Conservation (phyloP, 2,888 invertebrate genomes). For the Drosophila mimetica region DNA sequence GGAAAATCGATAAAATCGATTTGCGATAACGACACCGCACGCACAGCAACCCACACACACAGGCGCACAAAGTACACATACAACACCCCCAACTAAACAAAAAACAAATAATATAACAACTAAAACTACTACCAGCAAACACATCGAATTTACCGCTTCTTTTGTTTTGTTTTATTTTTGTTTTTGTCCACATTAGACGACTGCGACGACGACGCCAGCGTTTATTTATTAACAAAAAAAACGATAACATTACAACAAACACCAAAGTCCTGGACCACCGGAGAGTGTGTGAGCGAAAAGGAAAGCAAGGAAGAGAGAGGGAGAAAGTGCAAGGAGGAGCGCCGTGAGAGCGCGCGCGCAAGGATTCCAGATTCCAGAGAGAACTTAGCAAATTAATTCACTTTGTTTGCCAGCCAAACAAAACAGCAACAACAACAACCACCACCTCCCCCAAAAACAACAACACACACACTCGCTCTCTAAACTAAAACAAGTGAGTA, state of each 20-base stretch:
- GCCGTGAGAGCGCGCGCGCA: slow-evolving; percentile 71
- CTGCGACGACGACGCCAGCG: slow-evolving; percentile 50
- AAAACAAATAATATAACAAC: neutral
- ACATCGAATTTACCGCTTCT: slow-evolving; percentile 49
- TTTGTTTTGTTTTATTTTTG: slow-evolving; percentile 55
- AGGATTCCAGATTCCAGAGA: slow-evolving; percentile 26
- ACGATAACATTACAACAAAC: slow-evolving; percentile 30
- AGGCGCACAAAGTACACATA: slow-evolving; percentile 13
- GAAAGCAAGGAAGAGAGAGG: slow-evolving; percentile 24
- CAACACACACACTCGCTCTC: slow-evolving; percentile 33
- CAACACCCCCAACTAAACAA: slow-evolving; percentile 14
- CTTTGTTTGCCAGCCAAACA: slow-evolving; percentile 43
- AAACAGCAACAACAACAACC: slow-evolving; percentile 31
- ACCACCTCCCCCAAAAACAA: slow-evolving; percentile 13
- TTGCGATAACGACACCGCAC: slow-evolving; percentile 49
- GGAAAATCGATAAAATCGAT: slow-evolving; percentile 75
- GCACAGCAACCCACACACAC: slow-evolving; percentile 6
- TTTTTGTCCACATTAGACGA: slow-evolving; percentile 52
- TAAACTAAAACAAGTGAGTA: slow-evolving; percentile 72
- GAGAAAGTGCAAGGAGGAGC: slow-evolving; percentile 41
- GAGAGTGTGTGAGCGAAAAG: slow-evolving; percentile 8
- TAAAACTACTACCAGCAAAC: slow-evolving; percentile 5
- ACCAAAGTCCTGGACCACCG: slow-evolving; percentile 39
- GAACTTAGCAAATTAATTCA: slow-evolving; percentile 36
- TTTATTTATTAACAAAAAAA: slow-evolving; percentile 48